These are phyloP conservation scores for Sciurus vulgaris DNA, from an alignment of 2,797 vertebrate genomes.

Conservation along the genomic window DNA sequence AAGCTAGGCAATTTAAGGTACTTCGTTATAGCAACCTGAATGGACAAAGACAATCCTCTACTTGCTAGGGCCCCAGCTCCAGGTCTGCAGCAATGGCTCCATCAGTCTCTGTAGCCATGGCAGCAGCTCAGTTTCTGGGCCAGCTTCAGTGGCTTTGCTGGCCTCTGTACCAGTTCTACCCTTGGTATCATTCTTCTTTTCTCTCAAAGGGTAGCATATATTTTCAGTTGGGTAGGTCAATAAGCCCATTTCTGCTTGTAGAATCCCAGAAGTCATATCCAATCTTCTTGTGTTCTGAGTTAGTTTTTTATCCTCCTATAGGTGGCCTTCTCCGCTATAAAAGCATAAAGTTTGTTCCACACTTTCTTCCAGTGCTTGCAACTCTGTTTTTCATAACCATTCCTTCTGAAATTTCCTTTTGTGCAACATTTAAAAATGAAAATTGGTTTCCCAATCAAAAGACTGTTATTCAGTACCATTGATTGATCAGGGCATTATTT, in stretches of 20 bases:
- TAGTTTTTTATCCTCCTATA: background rate
- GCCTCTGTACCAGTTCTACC: background rate
- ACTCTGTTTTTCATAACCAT: constrained; percentile 8
- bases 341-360: background rate
- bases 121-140: background rate
- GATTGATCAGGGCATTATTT: background rate
- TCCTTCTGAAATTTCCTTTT: constrained; percentile 28
- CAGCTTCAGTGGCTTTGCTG: background rate
- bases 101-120: background rate
- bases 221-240: background rate
- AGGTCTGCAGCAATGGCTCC: background rate
- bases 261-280: background rate
- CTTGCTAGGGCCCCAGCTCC: too few relatives aligned
- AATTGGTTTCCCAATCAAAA: background rate
- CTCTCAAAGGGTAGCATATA: background rate
- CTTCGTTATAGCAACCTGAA: background rate
- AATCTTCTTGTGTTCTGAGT: background rate
- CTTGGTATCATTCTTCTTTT: background rate
- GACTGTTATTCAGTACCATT: background rate
- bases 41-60: background rate
- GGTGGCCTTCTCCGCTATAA: background rate
- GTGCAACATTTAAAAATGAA: constrained; percentile 18
- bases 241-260: background rate
- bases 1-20: background rate
- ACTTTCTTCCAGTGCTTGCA: background rate